Evolutionary conservation across 2,888 invertebrate species (phyloP).

Genomic region (Cephus rjabovi): DNA sequence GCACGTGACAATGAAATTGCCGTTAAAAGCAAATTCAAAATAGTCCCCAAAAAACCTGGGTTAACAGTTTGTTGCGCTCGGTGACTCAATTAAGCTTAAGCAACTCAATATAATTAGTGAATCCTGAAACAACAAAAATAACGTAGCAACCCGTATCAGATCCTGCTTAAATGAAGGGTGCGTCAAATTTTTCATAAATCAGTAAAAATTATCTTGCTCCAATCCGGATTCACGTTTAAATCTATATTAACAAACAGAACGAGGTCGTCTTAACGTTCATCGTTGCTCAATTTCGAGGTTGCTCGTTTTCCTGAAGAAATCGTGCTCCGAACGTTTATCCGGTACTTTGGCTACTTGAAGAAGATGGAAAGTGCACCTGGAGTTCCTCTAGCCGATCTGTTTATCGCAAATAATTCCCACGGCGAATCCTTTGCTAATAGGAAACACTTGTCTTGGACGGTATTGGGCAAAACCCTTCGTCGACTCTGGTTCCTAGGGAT

Average conservation of each 20-base stretch:
- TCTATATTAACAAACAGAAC: background rate
- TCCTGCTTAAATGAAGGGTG: background rate
- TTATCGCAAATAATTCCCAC: slow-evolving; percentile 43
- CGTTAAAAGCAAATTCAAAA: background rate
- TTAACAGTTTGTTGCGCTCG: background rate
- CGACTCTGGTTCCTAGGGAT: background rate
- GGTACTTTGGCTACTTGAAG: slow-evolving; percentile 20
- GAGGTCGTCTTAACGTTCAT: background rate
- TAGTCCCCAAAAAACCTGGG: background rate
- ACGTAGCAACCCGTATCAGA: background rate
- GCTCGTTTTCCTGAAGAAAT: slow-evolving; percentile 17
- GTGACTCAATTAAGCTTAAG: background rate
- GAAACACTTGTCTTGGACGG: slow-evolving; percentile 19
- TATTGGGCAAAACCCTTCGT: background rate
- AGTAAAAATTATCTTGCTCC: background rate
- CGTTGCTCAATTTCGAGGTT: background rate
- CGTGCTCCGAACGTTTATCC: slow-evolving; percentile 27
- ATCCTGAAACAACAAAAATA: background rate
- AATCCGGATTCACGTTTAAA: background rate
- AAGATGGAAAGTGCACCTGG: slow-evolving; percentile 4
- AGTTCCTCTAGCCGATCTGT: slow-evolving; percentile 29
- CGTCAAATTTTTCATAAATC: background rate
- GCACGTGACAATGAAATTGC: background rate
- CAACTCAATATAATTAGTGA: background rate
- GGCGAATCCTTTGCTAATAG: slow-evolving; percentile 35